Evolutionary conservation across 2,797 vertebrate species (phyloP), one percentile per base, ranked within the genome.

Genomic region (Nannoperca australis): DNA sequence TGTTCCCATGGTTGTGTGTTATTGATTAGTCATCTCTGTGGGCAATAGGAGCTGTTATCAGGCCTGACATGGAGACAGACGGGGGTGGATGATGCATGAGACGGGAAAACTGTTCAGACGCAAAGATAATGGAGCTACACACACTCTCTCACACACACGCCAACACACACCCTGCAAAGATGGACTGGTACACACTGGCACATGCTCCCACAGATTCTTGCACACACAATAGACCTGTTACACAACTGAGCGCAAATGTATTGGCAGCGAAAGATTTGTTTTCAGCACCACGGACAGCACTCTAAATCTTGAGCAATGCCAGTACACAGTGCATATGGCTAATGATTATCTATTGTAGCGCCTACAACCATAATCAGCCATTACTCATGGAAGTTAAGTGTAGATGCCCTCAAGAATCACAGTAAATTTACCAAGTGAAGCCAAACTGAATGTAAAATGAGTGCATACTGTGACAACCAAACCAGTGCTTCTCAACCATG

Each of bases 1-100:
- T 92, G 92, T 93, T 93, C 89, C 88, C 87, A 91, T 90, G 92
- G 88, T 91, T 90, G 88, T 88, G 87, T 88, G 90, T 92, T 95
- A 95, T 96, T 92, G 95, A 96, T 96, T 94, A 93, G 93, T 95
- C 94, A 95, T 95, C 93, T 95, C 93, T 94, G 93, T 94, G 88
- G 91, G 93, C 91, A 91, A 94, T 92, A 92, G 92, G 87, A 91
- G 90, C 92, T 88, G 93, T 95, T 94, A 96, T 95, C 93, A 90
- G 90, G 73, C 89, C 85, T 92, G 93, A 93, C 92, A 93, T 87
- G 82, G 88, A 94, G 93, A 94, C 89, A 93, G 91, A 93, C 90
- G 89, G 84, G 86, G 92, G 90, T 81, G 89, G 92, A 94, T 94
- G 94, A 95, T 95, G 92, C 94, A 95, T 95, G 91, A 91, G 85